Evolutionary conservation across 2,888 invertebrate genomes (phyloP), one percentile per base, ranked within the genome.

Genomic region (Stratiomys singularior): DNA sequence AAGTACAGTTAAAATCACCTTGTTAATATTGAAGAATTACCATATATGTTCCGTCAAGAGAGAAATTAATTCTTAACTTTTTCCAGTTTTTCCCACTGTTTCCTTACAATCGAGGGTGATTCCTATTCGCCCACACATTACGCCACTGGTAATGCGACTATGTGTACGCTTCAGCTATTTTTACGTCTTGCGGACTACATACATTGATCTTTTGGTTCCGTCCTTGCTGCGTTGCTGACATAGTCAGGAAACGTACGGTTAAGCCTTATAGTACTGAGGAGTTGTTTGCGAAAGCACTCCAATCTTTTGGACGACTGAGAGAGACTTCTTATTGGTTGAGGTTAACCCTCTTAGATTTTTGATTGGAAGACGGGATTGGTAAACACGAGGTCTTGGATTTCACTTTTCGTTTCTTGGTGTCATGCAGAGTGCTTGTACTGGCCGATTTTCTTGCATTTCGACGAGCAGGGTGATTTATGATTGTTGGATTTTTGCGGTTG

Each of bases 311-410:
- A 13, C 11, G 66, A 77, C 58, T 60, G 58, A 66, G 56, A 66
- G 77, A 78, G 77, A 77, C 66, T 78, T 80, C 77, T 78, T 78
- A 80, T 80, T 80, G 80, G 80, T 64, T 78, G 77, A 80, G 80
- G 69, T 67, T 69, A 77, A 44, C 78, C 78, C 78, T 80, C 80
- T 80, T 80, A 76, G 60, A 37, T 47, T 76, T 80, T 78, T 78
- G 77, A 80, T 80, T 80, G 80, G 80, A 71, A 76, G 78, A 76
- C 71, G 15, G 66, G 37, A 18, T 60, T 30, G 58, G 60, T 58
- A 74, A 77, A 71, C 27, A 46, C 66, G 60, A 77, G 28, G 21
- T 77, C 69, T 28, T 25, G 58, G 76, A 78, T 60, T 60, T 37
- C 37, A 37, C 30, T 52, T 64, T 71, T 58, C 63, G 56, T 76